Conservation (phyloP, 2,797 vertebrate species). For the Florisuga fusca region DNA sequence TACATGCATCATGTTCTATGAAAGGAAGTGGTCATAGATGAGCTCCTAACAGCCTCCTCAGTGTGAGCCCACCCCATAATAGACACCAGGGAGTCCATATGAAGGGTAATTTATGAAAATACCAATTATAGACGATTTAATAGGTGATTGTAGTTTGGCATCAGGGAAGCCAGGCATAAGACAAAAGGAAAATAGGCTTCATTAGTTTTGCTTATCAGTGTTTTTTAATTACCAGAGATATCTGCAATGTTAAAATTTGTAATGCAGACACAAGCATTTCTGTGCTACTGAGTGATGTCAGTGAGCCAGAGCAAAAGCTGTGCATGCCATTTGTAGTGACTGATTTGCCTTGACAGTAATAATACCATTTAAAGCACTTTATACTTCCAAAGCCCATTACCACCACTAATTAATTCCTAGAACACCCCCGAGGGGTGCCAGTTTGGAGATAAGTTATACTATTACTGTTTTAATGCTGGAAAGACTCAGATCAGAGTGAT, state of each 20-base stretch:
- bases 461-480: conserved; percentile 27
- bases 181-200: not conserved
- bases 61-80: not conserved
- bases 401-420: conserved; percentile 57
- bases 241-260: not conserved
- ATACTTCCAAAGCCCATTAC: conserved; percentile 45
- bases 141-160: not conserved
- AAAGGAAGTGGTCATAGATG: not conserved
- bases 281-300: not conserved
- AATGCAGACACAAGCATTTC: not conserved
- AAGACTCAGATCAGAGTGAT: not conserved
- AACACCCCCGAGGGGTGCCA: conserved; percentile 14
- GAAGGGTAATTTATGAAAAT: not conserved
- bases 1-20: accelerated
- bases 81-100: not conserved
- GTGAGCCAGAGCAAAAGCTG: not conserved
- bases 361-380: conserved; percentile 33
- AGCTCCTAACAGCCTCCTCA: not conserved
- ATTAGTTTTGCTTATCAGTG: conserved; percentile 14
- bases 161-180: not conserved
- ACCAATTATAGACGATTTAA: not conserved
- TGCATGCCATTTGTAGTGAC: not conserved
- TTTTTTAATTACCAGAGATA: not conserved
- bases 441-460: conserved; percentile 48
- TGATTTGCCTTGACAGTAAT: conserved; percentile 32